Evolutionary conservation across 2,797 vertebrate genomes (phyloP), one percentile per base, ranked within the genome.

Genomic region (Discoglossus pictus): DNA sequence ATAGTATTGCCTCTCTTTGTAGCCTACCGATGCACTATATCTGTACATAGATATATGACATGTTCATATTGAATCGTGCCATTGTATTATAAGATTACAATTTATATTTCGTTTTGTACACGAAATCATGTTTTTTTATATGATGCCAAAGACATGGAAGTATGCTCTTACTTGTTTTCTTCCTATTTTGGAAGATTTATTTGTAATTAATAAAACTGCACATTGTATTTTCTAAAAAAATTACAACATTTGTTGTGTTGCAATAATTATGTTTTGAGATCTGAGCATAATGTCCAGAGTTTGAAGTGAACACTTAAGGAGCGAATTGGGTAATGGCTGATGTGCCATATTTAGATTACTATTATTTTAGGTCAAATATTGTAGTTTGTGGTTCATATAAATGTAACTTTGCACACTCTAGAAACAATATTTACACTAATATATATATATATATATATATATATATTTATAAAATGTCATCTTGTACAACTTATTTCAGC

Each of bases 21-120:
- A 88, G 90, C 85, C 87, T 79, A 84, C 88, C 82, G 84, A 92
- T 92, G 92, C 92, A 93, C 93, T 94, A 92, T 93, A 92, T 92
- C 91, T 94, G 93, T 94, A 94, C 83, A 93, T 86, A 82, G 81
- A n/a, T n/a, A n/a, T n/a, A n/a, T n/a, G 88, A 89, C 79, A 92
- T 91, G 93, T 97, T 98, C 94, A 96, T 96, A 96, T 97, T 95
- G 94, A 94, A 96, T 95, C 91, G 89, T 90, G 87, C 92, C 85
- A 92, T 93, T 93, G 93, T 95, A 94, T 91, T 83, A 92, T 92
- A 85, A 92, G 93, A 91, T 88, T 82, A 79, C 75, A 76, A 73
- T 76, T 86, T 88, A 87, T 87, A 90, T 92, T 94, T 93, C 92
- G 88, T 94, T 94, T 93, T 87, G 89, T 92, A 93, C 90, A 90